Evolutionary conservation across 1,140 invertebrate genomes (phyloP).

Genomic region (Drosophila ironensis): DNA sequence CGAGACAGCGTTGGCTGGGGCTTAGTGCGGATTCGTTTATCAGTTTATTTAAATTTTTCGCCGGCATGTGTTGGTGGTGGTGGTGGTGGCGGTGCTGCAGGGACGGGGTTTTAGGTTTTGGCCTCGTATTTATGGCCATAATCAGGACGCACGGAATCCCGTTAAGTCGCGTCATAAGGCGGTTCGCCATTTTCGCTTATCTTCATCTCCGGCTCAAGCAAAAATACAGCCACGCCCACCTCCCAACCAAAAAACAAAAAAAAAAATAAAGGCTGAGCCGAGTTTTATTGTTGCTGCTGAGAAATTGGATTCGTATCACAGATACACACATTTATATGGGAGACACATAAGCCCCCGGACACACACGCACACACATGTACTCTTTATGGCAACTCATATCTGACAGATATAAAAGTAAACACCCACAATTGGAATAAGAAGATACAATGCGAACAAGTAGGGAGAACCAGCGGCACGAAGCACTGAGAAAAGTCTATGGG

Average conservation of each 20-base stretch:
- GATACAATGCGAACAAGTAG: not conserved
- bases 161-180: conserved; percentile 77
- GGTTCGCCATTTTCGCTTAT: conserved; percentile 73
- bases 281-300: conserved; percentile 68
- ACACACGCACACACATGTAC: conserved; percentile 45
- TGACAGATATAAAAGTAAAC: conserved; percentile 62
- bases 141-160: conserved; percentile 72
- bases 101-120: not conserved
- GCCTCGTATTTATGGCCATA: conserved; percentile 66
- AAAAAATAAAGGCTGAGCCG: conserved; percentile 15
- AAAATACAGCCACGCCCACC: conserved; percentile 49
- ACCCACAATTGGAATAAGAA: conserved; percentile 10
- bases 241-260: no score
- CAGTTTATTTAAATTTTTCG: conserved; percentile 68
- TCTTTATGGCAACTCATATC: conserved; percentile 80
- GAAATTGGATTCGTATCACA: conserved; percentile 79
- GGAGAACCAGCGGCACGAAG: not conserved
- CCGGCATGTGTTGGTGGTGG: not conserved
- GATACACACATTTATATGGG: conserved; percentile 19
- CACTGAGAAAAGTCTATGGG: conserved; percentile 17
- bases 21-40: conserved; percentile 68
- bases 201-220: conserved; percentile 25
- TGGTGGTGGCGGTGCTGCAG: not conserved
- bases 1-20: conserved; percentile 40
- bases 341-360: conserved; percentile 36